Evolutionary conservation across 2,888 invertebrate species (phyloP).

Genomic region (Nycteola revayana): DNA sequence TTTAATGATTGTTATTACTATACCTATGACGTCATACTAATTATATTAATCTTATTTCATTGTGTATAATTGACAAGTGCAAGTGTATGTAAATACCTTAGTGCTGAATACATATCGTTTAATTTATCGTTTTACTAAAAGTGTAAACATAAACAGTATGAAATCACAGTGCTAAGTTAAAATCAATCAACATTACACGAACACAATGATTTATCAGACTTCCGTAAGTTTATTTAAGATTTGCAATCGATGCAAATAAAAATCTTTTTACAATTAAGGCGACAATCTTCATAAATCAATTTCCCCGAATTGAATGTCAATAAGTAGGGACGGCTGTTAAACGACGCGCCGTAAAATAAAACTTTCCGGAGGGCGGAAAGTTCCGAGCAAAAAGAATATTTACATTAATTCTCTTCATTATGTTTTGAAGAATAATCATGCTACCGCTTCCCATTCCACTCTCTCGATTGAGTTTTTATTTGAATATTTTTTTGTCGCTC

Average conservation of each 20-base stretch:
- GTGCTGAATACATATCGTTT: no score
- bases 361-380: conserved; percentile 80
- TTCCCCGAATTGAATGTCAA: conserved; percentile 82
- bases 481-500: conserved; percentile 76
- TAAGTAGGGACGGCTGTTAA: conserved; percentile 80
- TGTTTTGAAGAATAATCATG: conserved; percentile 83
- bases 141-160: conserved; percentile 25
- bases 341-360: conserved; percentile 80
- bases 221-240: conserved; percentile 25
- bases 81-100: no score
- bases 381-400: conserved; percentile 80
- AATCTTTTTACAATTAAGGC: conserved; percentile 77
- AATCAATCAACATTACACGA: no score
- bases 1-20: no score
- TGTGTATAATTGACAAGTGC: no score
- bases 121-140: conserved; percentile 50
- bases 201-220: no score
- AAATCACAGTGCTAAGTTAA: no score
- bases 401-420: conserved; percentile 84
- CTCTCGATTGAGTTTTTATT: conserved; percentile 81
- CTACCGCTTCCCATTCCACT: conserved; percentile 73
- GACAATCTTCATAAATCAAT: conserved; percentile 82
- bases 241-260: conserved; percentile 44
- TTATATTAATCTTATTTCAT: no score
- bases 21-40: no score